These are phyloP conservation scores for Ginglymostoma cirratum DNA, from an alignment of 2,113 vertebrate species.

Conservation along the genomic window DNA sequence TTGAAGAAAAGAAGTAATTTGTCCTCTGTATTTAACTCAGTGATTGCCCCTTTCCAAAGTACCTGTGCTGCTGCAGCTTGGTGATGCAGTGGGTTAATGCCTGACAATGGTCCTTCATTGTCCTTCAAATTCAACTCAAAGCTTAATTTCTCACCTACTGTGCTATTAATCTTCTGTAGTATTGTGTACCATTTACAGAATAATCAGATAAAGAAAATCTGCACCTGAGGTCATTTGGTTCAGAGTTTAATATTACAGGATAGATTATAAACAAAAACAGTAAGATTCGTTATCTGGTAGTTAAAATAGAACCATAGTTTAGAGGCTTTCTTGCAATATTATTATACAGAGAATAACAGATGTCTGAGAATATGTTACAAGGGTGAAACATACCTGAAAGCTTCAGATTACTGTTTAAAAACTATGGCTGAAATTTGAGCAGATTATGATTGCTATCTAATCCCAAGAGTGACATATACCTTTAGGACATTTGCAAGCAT, in stretches of 20 bases:
- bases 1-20: background rate
- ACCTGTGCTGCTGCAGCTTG: background rate
- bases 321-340: background rate
- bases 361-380: conserved; percentile 22
- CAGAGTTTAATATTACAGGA: background rate
- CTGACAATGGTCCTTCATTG: background rate
- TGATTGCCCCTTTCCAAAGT: background rate
- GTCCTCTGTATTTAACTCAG: background rate
- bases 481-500: background rate
- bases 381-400: background rate
- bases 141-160: background rate
- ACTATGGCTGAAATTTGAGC: background rate
- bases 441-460: conserved; percentile 6
- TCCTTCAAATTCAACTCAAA: background rate
- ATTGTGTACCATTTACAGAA: background rate
- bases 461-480: background rate
- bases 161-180: background rate
- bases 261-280: background rate
- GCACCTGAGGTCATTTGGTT: background rate
- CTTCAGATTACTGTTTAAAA: background rate
- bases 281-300: background rate
- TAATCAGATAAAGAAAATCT: background rate
- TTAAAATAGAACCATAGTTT: background rate
- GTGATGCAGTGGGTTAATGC: background rate
- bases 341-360: background rate